Base-by-base conservation (phyloP, 2,113 vertebrate species). In the Agelaius tricolor region DNA sequence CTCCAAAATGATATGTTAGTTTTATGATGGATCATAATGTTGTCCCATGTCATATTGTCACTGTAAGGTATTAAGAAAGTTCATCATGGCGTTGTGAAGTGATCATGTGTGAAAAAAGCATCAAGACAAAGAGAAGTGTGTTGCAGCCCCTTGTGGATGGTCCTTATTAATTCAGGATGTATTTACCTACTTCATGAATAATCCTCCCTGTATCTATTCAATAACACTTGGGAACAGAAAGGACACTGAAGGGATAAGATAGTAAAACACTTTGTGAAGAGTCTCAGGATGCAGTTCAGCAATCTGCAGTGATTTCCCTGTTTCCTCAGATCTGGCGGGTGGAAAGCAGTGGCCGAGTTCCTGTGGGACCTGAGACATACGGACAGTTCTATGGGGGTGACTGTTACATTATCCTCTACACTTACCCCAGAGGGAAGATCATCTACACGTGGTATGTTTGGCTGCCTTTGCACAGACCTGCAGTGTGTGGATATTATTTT, bases 361-460 rank as follows among this genome's bases (percentile, higher is more conserved):
- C 98, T 33, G 90, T 98, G 22, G 98, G 97, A 74, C 97, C 88
- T 3, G 84, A 94, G 37, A 97, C 96, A 0, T 98, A 98, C 0
- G 99, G 98, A 3, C 98, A 99, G 85, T 99, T 99, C 97, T 99
- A 98, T 6, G 98, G 99, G 10, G 99, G 99, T 12, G 99, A 99
- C 96, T 99, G 98, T 95, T 99, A 99, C 97, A 99, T 99, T 73
- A 98, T 99, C 78, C 98, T 99, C 74, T 99, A 99, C 93, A 99
- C 98, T 20, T 99, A 99, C 27, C 89, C 94, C 67, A 97, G 61
- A 93, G 98, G 98, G 47, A 98, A 98, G 95, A 98, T 99, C 66
- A 99, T 99, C 95, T 99, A 99, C 90, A 99, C 98, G 0, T 99
- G 99, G 99, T 99, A 96, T 79, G 98, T 96, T 57, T 81, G 19